phyloP scores from a whole-genome alignment of 2,797 vertebrate species.

The Mastacembelus armatus region DNA sequence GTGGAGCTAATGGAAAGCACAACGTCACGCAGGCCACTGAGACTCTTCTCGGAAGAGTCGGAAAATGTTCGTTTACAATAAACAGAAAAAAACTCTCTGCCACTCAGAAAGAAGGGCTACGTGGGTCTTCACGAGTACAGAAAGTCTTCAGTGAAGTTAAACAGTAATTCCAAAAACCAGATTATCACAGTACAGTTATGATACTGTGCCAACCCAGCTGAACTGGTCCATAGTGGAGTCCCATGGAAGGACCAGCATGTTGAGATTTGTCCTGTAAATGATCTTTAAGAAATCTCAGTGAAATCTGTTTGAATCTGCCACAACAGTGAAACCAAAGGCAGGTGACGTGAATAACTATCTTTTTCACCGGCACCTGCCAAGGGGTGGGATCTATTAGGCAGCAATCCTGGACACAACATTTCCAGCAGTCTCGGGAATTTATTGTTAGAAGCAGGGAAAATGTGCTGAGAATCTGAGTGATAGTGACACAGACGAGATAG shows the following conservation, averaged over 20 bases:
- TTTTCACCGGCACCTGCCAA: too few species aligned
- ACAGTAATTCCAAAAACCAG: not conserved
- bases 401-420: too few species aligned
- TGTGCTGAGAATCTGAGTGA: too few species aligned
- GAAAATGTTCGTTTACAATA: not conserved
- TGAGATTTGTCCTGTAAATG: not conserved
- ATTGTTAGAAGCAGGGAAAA: too few species aligned
- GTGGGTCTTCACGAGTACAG: not conserved
- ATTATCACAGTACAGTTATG: not conserved
- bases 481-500: too few species aligned
- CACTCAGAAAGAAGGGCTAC: not conserved
- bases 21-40: not conserved
- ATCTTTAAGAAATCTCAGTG: not conserved
- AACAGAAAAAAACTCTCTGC: not conserved
- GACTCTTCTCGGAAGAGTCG: too few species aligned
- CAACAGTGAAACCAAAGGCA: too few species aligned
- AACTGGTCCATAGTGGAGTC: not conserved
- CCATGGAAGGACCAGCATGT: not conserved
- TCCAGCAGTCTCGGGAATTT: too few species aligned
- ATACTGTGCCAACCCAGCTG: conserved; percentile 22
- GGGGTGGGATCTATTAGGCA: too few species aligned
- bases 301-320: too few species aligned
- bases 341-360: too few species aligned
- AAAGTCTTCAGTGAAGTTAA: not conserved
- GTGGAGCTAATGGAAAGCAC: not conserved